A percentile compares a stretch with the other conserved stretches of the same genome.
Evolutionary conservation across 2,113 vertebrate genomes (phyloP).

Genomic region (Pholis gunnellus): DNA sequence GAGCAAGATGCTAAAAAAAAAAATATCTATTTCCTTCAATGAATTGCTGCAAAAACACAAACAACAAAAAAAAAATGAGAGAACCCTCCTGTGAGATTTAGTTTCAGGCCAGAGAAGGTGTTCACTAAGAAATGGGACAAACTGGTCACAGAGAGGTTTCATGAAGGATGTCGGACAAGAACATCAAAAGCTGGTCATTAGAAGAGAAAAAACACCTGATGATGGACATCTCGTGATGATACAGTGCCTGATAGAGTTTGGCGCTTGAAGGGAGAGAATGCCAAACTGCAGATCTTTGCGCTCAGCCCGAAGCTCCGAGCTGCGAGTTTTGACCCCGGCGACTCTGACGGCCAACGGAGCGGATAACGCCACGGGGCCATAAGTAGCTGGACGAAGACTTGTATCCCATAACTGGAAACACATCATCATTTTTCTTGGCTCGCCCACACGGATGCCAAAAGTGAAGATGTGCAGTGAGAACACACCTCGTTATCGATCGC

Average conservation of each 20-base stretch:
- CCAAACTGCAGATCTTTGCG: slow-evolving; percentile 38
- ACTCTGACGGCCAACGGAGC: slow-evolving; percentile 47
- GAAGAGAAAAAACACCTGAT: neutral
- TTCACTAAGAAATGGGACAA: neutral
- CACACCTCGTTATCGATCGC: slow-evolving; percentile 49
- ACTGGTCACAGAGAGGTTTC: neutral
- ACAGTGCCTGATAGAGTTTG: neutral
- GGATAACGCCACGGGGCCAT: slow-evolving; percentile 48
- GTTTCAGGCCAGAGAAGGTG: neutral
- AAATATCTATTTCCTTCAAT: neutral
- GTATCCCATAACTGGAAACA: slow-evolving; percentile 24
- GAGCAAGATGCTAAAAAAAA: neutral
- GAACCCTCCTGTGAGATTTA: neutral
- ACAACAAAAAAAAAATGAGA: too few relatives aligned
- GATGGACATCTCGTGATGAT: slow-evolving; percentile 35
- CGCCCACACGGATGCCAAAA: slow-evolving; percentile 23
- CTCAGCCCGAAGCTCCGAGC: slow-evolving; percentile 43
- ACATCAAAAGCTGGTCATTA: neutral
- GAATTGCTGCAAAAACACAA: neutral
- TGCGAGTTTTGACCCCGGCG: slow-evolving; percentile 46
- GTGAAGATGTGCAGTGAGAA: slow-evolving; percentile 49
- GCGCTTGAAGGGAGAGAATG: slow-evolving; percentile 20
- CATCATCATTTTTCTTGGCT: slow-evolving; percentile 8
- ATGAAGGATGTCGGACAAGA: slow-evolving; percentile 30
- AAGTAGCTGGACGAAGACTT: neutral